These are phyloP conservation scores for Mohoua ochrocephala DNA, from an alignment of 2,113 vertebrate genomes.

Conservation along the genomic window DNA sequence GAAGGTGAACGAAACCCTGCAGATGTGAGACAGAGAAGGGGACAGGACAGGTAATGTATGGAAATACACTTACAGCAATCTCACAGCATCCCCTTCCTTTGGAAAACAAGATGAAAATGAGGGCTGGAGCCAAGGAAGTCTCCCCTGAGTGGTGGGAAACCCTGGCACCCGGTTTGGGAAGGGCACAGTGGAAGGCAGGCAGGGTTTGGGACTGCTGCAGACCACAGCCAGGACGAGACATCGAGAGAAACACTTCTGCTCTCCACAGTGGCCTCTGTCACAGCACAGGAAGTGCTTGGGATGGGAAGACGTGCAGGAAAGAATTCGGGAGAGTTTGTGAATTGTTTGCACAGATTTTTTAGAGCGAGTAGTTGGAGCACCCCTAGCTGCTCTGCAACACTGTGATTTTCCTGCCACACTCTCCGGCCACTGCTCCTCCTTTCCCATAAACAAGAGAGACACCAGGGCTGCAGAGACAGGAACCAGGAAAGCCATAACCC, in stretches of 20 bases:
- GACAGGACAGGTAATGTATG: background rate
- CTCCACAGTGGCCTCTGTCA: background rate
- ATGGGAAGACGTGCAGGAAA: background rate
- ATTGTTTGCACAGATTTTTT: background rate
- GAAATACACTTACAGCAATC: background rate
- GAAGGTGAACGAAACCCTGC: background rate
- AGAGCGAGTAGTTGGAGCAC: background rate
- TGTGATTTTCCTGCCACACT: background rate
- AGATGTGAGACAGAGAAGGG: background rate
- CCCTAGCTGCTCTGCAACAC: background rate
- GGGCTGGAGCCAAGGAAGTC: background rate
- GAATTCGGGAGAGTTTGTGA: background rate
- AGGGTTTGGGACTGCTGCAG: background rate
- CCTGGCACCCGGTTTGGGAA: rapidly evolving
- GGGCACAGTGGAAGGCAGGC: background rate
- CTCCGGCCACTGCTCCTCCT: background rate
- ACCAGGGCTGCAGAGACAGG: background rate
- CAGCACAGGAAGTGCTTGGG: background rate
- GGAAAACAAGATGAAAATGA: background rate
- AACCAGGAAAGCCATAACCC: background rate
- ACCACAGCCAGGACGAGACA: background rate
- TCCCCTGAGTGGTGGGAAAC: background rate
- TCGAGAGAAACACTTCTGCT: background rate
- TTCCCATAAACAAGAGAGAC: background rate
- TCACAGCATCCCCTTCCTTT: background rate